phyloP scores from a whole-genome alignment of 2,888 invertebrate genomes.

The Cheilosia soror region DNA sequence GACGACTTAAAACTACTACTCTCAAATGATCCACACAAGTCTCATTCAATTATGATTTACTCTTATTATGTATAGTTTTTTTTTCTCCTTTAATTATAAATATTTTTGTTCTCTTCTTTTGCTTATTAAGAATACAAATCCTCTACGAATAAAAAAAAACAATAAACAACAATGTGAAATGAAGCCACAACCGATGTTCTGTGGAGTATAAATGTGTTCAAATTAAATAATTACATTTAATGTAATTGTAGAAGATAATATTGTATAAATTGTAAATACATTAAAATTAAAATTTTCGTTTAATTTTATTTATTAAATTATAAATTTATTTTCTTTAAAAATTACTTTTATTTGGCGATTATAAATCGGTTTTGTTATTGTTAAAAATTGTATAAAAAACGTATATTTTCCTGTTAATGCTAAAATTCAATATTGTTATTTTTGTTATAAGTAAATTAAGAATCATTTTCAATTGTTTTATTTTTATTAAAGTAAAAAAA shows the following conservation, averaged over 20 bases:
- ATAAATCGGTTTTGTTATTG: constrained; percentile 62
- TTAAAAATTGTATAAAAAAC: constrained; percentile 40
- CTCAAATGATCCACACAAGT: constrained; percentile 67
- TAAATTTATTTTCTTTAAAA: constrained; percentile 19
- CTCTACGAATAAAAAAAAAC: constrained; percentile 46
- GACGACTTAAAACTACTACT: constrained; percentile 73
- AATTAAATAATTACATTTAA: constrained; percentile 71
- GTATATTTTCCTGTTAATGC: constrained; percentile 59
- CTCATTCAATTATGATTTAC: constrained; percentile 6
- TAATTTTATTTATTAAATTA: constrained; percentile 12
- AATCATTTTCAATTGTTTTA: constrained; percentile 68
- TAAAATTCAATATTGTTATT: constrained; percentile 71
- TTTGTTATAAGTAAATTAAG: constrained; percentile 72
- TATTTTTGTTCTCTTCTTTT: constrained; percentile 32
- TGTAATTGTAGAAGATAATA: constrained; percentile 72
- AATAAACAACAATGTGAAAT: constrained; percentile 60
- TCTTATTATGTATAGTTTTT: constrained; percentile 2
- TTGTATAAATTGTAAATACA: constrained; percentile 74
- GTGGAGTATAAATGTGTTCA: constrained; percentile 75
- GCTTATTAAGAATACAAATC: constrained; percentile 48
- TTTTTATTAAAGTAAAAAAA: constrained; percentile 59
- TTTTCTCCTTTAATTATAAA: constrained; percentile 3
- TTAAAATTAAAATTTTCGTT: constrained; percentile 17
- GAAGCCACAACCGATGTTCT: constrained; percentile 72
- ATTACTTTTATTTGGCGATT: constrained; percentile 47